Conservation (phyloP, 53 echinoderm and acorn worm genomes). For the Arbacia lixula region DNA sequence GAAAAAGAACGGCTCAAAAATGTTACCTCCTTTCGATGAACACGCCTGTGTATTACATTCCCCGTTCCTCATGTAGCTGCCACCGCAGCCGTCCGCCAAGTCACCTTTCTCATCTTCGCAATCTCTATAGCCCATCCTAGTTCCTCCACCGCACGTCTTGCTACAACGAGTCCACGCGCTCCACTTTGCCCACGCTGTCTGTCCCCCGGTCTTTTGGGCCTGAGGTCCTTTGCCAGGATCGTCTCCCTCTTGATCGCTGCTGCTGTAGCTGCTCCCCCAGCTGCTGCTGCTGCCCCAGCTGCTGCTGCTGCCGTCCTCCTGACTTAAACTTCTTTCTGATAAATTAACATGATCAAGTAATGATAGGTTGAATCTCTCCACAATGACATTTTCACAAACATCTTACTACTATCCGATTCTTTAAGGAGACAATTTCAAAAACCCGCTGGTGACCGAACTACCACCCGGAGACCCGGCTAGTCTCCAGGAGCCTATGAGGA, state of each 20-base stretch:
- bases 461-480: neutral
- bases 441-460: neutral
- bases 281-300: no score
- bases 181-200: neutral
- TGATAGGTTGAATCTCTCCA: no score
- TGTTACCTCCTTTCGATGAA: neutral
- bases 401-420: neutral
- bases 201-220: no score
- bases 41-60: constrained; percentile 6
- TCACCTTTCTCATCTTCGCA: neutral
- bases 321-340: no score
- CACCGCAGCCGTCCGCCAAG: neutral
- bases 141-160: constrained; percentile 8
- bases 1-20: neutral
- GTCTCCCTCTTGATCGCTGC: no score
- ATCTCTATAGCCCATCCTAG: neutral
- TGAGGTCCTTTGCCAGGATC: no score
- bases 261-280: no score
- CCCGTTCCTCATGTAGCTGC: neutral
- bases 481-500: neutral
- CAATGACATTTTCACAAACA: no score
- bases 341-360: no score
- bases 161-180: constrained; percentile 24
- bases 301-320: no score
- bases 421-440: neutral